phyloP scores from a whole-genome alignment of 2,888 invertebrate species.

The Trachelus troglodyta region DNA sequence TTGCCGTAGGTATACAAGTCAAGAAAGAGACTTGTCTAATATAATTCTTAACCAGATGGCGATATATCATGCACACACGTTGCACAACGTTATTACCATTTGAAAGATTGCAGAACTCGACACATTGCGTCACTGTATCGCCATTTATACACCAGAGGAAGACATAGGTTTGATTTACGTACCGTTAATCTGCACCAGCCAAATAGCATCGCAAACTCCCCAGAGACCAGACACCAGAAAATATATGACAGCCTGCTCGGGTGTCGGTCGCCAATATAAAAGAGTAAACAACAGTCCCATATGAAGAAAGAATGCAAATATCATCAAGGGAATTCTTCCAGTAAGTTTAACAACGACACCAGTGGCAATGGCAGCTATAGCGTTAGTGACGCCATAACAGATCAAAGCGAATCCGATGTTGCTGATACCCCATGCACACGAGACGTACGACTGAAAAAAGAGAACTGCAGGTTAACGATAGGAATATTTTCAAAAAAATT shows the following conservation, averaged over 20 bases:
- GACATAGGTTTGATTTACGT: conserved; percentile 50
- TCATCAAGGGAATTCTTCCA: conserved; percentile 83
- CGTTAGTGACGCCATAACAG: conserved; percentile 90
- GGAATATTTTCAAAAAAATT: not conserved
- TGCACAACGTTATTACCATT: not conserved
- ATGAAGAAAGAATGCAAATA: conserved; percentile 79
- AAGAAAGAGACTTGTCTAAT: not conserved
- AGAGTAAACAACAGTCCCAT: conserved; percentile 76
- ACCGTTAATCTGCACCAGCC: conserved; percentile 95
- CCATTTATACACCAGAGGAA: not conserved
- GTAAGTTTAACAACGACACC: conserved; percentile 83
- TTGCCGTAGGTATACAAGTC: not conserved
- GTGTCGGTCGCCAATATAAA: conserved; percentile 78
- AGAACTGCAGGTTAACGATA: not conserved
- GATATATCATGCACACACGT: not conserved
- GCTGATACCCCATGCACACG: conserved; percentile 88
- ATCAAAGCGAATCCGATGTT: conserved; percentile 96
- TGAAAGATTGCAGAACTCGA: not conserved
- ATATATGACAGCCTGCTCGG: conserved; percentile 76
- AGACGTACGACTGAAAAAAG: conserved; percentile 79
- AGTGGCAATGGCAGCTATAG: conserved; percentile 84
- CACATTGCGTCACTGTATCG: not conserved
- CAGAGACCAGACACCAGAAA: conserved; percentile 85
- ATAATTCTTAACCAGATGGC: not conserved
- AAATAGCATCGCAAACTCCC: conserved; percentile 91